Evolutionary conservation across 2,888 invertebrate species (phyloP), one percentile per base, ranked within the genome.

Genomic region (Diabrotica balteata): DNA sequence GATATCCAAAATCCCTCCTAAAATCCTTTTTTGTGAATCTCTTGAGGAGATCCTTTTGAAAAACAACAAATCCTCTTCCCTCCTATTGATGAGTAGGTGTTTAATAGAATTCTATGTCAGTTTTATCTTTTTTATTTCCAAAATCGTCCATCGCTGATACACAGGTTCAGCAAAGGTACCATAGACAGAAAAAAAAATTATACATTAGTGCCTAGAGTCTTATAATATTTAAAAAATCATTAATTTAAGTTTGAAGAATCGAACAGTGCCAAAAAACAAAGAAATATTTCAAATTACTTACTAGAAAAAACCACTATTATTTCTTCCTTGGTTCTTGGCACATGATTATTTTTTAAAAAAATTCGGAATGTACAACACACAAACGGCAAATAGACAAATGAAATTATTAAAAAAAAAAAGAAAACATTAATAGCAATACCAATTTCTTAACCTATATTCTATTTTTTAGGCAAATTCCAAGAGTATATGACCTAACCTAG

Each of bases 81-180:
- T 75, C 73, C 73, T 71, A 69, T 53, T 44, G 44, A 61, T 60
- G 55, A 59, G 62, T 58, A 57, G 69, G 72, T 57, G 55, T 67
- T 68, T 69, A 68, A 73, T 53, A 70, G 70, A 73, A 72, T 59
- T 59, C 68, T 69, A 69, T 44, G 69, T 54, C 68, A 53, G 70
- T 64, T 69, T 63, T 66, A 66, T 70, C 46, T 66, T 76, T 75
- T 73, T 76, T 75, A 72, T 74, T 75, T 72, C 72, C 74, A 73
- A 74, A 57, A 75, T 71, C 70, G 73, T 77, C 77, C 77, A 77
- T 74, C 77, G 77, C 77, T 76, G 76, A 77, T 73, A 71, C 72
- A 75, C 73, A 73, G 70, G 70, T 62, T 77, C 76, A 76, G 77
- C 76, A 77, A 74, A 76, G 71, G 76, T 75, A 75, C 76, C 74